Percentiles rank a stretch among this genome's conserved stretches.
These are phyloP conservation scores for Lucilia cuprina DNA, from an alignment of 1,140 invertebrate species.

Conservation along the genomic window DNA sequence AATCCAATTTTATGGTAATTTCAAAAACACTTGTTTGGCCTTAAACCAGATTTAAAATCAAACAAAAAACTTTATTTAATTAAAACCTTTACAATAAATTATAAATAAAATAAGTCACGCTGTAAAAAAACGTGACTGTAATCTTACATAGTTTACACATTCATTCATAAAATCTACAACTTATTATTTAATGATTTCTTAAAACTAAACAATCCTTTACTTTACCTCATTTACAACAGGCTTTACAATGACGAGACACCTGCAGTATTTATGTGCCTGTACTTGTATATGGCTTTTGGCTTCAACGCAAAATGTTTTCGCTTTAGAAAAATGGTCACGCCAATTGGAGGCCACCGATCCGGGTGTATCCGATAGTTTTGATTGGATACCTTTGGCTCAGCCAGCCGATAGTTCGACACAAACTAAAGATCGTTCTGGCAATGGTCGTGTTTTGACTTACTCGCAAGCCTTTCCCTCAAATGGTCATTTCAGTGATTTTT, in stretches of 20 bases:
- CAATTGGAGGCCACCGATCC: constrained; percentile 51
- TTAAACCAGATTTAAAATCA: too few species aligned
- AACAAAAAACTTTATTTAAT: too few species aligned
- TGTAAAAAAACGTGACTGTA: neutral
- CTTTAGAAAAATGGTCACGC: constrained; percentile 54
- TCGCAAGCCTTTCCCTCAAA: constrained; percentile 58
- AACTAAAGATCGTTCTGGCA: constrained; percentile 53
- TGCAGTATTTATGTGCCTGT: constrained; percentile 45
- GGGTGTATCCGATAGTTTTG: constrained; percentile 46
- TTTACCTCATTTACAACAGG: constrained; percentile 41
- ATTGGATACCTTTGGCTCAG: constrained; percentile 58
- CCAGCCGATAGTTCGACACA: constrained; percentile 37
- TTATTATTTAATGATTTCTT: neutral
- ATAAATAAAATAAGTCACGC: neutral
- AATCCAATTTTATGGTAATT: too few species aligned
- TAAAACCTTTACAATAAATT: too few species aligned
- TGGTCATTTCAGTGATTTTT: constrained; percentile 50
- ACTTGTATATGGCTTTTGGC: constrained; percentile 45
- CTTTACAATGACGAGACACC: constrained; percentile 53
- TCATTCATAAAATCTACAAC: neutral
- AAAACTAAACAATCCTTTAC: neutral
- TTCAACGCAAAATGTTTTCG: constrained; percentile 39
- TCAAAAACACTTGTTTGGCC: too few species aligned
- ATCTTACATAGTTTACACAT: neutral
- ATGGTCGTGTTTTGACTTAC: constrained; percentile 57